Percentiles rank a stretch among this genome's conserved stretches.
Evolutionary conservation across 2,113 vertebrate genomes (phyloP).

Genomic region (Lasiurus borealis): DNA sequence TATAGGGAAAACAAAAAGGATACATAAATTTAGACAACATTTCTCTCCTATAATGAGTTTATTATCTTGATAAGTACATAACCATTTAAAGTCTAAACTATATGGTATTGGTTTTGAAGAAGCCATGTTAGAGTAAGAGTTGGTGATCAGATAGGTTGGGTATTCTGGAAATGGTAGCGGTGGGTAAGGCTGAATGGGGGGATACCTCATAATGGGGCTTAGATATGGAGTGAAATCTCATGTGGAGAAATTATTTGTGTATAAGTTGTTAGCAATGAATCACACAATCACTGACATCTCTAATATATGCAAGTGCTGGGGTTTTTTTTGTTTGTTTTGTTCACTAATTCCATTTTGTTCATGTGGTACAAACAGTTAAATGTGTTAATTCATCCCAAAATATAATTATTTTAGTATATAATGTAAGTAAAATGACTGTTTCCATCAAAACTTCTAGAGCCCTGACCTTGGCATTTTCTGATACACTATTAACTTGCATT

Average conservation of each 20-base stretch:
- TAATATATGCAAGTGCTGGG: accelerated
- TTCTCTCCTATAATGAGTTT: background rate
- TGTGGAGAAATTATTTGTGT: background rate
- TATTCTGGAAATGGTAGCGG: background rate
- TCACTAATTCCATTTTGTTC: background rate
- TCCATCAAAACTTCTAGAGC: background rate
- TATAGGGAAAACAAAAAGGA: background rate
- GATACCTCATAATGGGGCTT: background rate
- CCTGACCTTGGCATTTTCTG: background rate
- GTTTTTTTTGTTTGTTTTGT: background rate
- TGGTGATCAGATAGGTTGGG: background rate
- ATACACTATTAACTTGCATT: background rate
- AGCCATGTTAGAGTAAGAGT: background rate
- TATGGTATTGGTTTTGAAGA: background rate
- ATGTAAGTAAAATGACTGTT: background rate
- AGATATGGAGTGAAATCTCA: background rate
- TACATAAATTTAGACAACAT: background rate
- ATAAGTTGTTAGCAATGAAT: background rate
- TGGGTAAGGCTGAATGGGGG: background rate
- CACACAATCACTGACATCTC: background rate
- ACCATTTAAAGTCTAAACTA: background rate
- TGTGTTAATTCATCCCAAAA: background rate
- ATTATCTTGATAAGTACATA: background rate
- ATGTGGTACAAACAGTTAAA: background rate
- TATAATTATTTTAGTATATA: background rate